Conservation (phyloP, 2,113 vertebrate species). For the Prionailurus viverrinus region DNA sequence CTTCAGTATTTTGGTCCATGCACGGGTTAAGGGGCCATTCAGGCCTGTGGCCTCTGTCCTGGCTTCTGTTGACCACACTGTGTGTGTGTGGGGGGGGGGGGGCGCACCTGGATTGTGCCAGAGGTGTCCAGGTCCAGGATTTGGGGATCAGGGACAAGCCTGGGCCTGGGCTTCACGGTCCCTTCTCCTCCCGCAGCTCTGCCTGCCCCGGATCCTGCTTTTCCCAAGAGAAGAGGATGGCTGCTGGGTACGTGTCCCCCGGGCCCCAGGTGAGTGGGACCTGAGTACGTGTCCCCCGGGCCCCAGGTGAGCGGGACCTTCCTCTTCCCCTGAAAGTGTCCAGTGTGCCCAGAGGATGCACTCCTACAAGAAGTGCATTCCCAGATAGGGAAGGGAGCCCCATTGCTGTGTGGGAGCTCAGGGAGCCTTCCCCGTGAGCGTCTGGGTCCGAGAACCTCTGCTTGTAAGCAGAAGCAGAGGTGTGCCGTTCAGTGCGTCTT, state of each 20-base stretch:
- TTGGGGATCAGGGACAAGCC: not conserved
- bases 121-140: not conserved
- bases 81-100: no score
- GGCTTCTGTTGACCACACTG: not conserved
- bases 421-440: not conserved
- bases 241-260: not conserved
- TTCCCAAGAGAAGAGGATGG: not conserved
- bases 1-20: not conserved
- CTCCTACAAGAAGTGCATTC: not conserved
- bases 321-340: not conserved
- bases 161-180: not conserved
- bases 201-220: not conserved
- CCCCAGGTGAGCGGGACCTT: not conserved
- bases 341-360: not conserved
- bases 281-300: not conserved
- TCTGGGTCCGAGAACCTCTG: not conserved
- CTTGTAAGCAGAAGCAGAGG: not conserved
- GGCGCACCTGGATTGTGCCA: no score
- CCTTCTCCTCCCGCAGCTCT: not conserved
- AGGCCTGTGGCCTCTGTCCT: not conserved
- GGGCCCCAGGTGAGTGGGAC: not conserved
- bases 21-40: not conserved
- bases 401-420: not conserved
- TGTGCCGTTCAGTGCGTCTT: not conserved
- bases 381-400: not conserved